Evolutionary conservation across 2,888 invertebrate genomes (phyloP).

Genomic region (Pheosia tremula): DNA sequence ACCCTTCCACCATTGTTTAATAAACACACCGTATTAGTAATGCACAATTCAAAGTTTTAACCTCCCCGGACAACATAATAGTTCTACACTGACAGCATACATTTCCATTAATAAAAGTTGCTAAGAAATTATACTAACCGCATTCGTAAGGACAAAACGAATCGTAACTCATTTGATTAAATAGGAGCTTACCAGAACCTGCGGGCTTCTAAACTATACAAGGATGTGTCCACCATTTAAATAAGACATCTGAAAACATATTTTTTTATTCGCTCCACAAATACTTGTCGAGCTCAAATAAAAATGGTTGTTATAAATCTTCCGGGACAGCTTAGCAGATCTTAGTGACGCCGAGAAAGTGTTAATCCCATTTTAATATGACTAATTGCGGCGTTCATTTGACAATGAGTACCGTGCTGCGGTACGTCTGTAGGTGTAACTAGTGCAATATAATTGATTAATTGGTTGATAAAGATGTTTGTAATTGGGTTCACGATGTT

Average conservation of each 20-base stretch:
- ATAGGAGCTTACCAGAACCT: slow-evolving; percentile 55
- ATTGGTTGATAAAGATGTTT: neutral
- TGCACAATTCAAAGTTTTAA: slow-evolving; percentile 53
- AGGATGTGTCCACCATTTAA: slow-evolving; percentile 32
- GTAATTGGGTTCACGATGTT: neutral
- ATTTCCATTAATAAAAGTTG: slow-evolving; percentile 63
- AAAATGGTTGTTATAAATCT: slow-evolving; percentile 42
- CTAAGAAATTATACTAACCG: slow-evolving; percentile 61
- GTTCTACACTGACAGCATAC: slow-evolving; percentile 56
- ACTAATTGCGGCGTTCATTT: slow-evolving; percentile 72
- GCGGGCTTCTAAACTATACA: slow-evolving; percentile 62
- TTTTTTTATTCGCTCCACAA: neutral
- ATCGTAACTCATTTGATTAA: slow-evolving; percentile 82
- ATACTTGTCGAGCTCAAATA: slow-evolving; percentile 26
- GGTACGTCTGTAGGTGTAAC: slow-evolving; percentile 38
- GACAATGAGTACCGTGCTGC: slow-evolving; percentile 45
- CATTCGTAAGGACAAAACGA: slow-evolving; percentile 63
- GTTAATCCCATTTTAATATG: slow-evolving; percentile 78
- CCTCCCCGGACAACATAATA: slow-evolving; percentile 31
- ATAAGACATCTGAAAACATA: slow-evolving; percentile 25
- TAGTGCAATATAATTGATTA: slow-evolving; percentile 19
- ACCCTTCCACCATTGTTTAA: no score
- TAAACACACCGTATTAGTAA: slow-evolving; percentile 39
- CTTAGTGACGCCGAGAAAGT: slow-evolving; percentile 62
- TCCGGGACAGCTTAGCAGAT: slow-evolving; percentile 49